Percentiles rank a stretch among this genome's conserved stretches.
phyloP scores from a whole-genome alignment of 2,888 invertebrate species.

The Ectemnius lituratus region DNA sequence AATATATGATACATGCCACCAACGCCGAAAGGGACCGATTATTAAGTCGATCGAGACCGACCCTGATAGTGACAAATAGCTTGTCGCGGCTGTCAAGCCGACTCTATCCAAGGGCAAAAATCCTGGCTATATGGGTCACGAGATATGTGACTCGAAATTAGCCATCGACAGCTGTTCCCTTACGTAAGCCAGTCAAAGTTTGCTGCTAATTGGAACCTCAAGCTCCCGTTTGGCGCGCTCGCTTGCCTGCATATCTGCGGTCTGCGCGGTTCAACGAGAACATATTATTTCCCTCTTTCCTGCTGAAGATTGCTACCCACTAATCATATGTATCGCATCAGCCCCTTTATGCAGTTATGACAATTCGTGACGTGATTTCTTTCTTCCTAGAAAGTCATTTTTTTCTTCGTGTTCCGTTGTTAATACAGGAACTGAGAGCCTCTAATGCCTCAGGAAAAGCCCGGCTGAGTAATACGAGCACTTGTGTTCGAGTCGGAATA shows the following conservation, averaged over 20 bases:
- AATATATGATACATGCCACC: too few relatives aligned
- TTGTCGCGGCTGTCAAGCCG: not conserved
- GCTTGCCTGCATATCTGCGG: constrained; percentile 35
- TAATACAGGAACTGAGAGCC: constrained; percentile 44
- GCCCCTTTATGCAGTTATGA: not conserved
- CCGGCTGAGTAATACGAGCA: constrained; percentile 51
- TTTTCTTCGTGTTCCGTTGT: too few relatives aligned
- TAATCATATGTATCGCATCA: constrained; percentile 10
- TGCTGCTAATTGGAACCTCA: constrained; percentile 40
- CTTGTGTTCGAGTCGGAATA: constrained; percentile 61
- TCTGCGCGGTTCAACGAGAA: constrained; percentile 20
- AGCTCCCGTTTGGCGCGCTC: constrained; percentile 31
- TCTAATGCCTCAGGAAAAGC: constrained; percentile 58
- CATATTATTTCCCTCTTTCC: constrained; percentile 44
- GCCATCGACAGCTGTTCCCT: constrained; percentile 43
- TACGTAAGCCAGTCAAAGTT: constrained; percentile 43
- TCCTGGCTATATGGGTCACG: constrained; percentile 36
- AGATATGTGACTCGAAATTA: constrained; percentile 19
- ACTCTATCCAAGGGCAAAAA: not conserved
- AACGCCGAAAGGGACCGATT: too few relatives aligned
- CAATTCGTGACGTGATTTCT: not conserved
- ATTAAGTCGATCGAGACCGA: too few relatives aligned
- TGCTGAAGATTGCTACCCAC: constrained; percentile 7
- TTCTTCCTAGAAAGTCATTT: not conserved
- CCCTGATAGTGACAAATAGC: not conserved